phyloP scores from a whole-genome alignment of 2,113 vertebrate species.

The Procavia capensis region DNA sequence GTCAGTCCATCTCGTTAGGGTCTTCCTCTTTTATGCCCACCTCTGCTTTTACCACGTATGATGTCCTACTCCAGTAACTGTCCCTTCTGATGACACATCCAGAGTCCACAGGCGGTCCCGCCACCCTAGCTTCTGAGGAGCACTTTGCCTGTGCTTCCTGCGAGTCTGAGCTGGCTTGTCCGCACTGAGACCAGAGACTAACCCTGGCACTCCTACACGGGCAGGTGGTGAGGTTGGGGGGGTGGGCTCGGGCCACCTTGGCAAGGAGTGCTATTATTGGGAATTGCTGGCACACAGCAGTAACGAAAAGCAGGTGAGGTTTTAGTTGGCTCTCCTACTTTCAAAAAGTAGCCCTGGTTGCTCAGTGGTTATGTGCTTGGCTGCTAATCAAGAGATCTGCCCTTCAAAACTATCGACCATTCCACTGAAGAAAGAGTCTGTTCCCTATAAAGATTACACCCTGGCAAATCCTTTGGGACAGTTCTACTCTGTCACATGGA shows the following conservation, averaged over 20 bases:
- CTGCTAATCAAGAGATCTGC: neutral
- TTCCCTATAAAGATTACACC: neutral
- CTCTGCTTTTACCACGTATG: neutral
- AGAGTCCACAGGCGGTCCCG: neutral
- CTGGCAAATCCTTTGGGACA: neutral
- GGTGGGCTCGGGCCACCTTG: fast-evolving
- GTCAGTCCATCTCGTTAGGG: neutral
- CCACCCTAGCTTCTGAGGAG: neutral
- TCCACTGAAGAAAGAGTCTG: neutral
- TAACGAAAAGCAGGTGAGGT: fast-evolving
- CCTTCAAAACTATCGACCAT: neutral
- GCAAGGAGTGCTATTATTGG: neutral
- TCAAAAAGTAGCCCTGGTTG: neutral
- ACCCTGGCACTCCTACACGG: fast-evolving
- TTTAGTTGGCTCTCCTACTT: fast-evolving
- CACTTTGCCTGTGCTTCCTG: neutral
- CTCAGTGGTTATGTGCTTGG: neutral
- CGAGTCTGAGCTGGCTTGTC: neutral
- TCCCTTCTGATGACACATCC: neutral
- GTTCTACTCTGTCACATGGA: neutral
- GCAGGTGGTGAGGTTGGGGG: fast-evolving
- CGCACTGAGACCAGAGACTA: neutral
- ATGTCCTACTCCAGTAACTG: neutral
- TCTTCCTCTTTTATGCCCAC: neutral
- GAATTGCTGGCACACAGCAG: fast-evolving